phyloP scores from a whole-genome alignment of 2,113 vertebrate genomes.

The Mesitornis unicolor region DNA sequence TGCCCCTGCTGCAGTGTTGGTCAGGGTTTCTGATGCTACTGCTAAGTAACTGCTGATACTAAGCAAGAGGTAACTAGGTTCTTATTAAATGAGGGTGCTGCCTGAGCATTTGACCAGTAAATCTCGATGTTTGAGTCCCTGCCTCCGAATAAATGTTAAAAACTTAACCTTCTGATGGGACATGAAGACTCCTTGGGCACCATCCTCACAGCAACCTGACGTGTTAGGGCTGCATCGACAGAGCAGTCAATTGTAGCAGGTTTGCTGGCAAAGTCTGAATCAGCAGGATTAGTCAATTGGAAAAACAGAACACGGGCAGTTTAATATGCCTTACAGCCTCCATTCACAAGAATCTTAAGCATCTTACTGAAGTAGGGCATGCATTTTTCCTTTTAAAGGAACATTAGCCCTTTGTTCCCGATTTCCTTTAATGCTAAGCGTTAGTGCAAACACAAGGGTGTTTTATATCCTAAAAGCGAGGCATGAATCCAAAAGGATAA shows the following conservation, averaged over 20 bases:
- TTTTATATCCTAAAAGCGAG: constrained; percentile 15
- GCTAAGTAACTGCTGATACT: not conserved
- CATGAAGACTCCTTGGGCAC: not conserved
- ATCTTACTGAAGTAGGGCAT: constrained; percentile 56
- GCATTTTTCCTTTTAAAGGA: constrained; percentile 39
- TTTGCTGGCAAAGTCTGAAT: constrained; percentile 25
- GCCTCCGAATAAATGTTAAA: not conserved
- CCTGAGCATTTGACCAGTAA: not conserved
- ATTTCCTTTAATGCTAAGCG: constrained; percentile 11
- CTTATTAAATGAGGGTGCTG: not conserved
- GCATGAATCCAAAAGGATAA: constrained; percentile 21
- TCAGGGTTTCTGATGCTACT: not conserved
- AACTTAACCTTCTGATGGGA: not conserved
- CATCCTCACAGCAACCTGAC: not conserved
- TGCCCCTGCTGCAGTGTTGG: not conserved
- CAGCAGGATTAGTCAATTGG: constrained; percentile 38
- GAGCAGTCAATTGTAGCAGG: constrained; percentile 15
- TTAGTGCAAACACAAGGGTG: not conserved
- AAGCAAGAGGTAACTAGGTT: not conserved
- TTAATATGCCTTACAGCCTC: constrained; percentile 29
- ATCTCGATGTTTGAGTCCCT: not conserved
- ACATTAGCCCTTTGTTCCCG: constrained; percentile 37
- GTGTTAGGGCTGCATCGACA: not conserved
- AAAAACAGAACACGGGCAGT: constrained; percentile 5
- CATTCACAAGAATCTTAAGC: constrained; percentile 61